Conservation (phyloP, 2,888 invertebrate species). For the Malacosoma neustria region DNA sequence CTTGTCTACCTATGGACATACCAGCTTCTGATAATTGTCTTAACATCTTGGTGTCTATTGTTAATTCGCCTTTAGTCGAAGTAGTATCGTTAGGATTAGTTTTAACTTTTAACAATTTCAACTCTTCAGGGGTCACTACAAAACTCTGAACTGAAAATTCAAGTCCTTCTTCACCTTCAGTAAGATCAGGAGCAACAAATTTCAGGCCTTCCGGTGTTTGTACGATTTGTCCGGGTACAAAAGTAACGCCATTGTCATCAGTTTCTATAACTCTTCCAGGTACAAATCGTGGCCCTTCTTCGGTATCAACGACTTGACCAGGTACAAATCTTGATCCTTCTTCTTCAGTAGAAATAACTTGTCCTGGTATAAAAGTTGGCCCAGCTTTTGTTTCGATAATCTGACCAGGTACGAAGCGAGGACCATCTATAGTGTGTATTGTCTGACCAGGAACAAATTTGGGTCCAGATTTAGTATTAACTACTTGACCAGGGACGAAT, state of each 20-base stretch:
- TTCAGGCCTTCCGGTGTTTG: conserved; percentile 81
- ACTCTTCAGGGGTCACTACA: conserved; percentile 67
- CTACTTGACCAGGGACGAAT: conserved; percentile 86
- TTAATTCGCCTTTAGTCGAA: conserved; percentile 74
- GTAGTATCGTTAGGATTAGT: conserved; percentile 67
- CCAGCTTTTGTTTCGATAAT: conserved; percentile 84
- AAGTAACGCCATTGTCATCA: conserved; percentile 80
- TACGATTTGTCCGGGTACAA: conserved; percentile 86
- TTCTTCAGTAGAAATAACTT: conserved; percentile 80
- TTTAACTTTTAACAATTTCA: conserved; percentile 64
- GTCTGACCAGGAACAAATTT: conserved; percentile 83
- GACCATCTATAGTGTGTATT: conserved; percentile 80
- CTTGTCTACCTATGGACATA: conserved; percentile 79
- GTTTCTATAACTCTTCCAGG: conserved; percentile 83
- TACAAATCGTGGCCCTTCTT: conserved; percentile 81
- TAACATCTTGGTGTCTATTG: conserved; percentile 78
- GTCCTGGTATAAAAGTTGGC: conserved; percentile 85
- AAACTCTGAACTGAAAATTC: conserved; percentile 84
- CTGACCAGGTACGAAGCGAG: conserved; percentile 85
- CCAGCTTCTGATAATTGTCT: conserved; percentile 80
- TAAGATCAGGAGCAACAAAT: conserved; percentile 80
- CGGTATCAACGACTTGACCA: conserved; percentile 83
- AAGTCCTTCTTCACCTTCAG: conserved; percentile 78
- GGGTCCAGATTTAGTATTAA: conserved; percentile 78
- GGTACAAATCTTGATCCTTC: conserved; percentile 77